Conservation (phyloP, 2,113 vertebrate species). For the Tichodroma muraria region DNA sequence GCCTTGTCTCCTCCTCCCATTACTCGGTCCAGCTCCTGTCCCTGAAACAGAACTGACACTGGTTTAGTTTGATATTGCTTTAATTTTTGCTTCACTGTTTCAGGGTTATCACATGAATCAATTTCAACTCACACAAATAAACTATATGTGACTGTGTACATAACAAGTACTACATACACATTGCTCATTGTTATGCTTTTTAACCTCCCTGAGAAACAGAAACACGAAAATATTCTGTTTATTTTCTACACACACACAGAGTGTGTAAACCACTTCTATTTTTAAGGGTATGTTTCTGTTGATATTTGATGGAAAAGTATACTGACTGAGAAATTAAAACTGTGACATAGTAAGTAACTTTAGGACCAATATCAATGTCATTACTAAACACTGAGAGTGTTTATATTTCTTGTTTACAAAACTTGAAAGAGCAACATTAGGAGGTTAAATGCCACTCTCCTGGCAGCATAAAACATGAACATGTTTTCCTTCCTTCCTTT, state of each 20-base stretch:
- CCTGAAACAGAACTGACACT: neutral
- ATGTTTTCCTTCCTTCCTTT: neutral
- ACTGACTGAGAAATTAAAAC: neutral
- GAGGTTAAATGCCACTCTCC: neutral
- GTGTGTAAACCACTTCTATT: neutral
- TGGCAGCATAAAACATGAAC: neutral
- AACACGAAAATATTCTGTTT: neutral
- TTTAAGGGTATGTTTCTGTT: neutral
- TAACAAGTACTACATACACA: neutral
- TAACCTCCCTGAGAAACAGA: neutral
- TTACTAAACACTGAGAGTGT: neutral
- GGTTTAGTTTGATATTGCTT: neutral
- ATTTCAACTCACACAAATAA: neutral
- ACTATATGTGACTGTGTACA: neutral
- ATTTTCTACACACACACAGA: neutral
- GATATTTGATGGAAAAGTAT: neutral
- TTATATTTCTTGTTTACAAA: neutral
- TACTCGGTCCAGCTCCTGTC: neutral
- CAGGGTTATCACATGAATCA: neutral
- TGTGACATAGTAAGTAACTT: neutral
- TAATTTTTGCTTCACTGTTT: neutral
- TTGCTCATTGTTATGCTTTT: neutral
- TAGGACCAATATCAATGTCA: neutral
- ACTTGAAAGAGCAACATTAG: neutral
- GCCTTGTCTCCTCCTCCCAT: neutral